phyloP scores from a whole-genome alignment of 2,113 vertebrate species.

The Gobio gobio region DNA sequence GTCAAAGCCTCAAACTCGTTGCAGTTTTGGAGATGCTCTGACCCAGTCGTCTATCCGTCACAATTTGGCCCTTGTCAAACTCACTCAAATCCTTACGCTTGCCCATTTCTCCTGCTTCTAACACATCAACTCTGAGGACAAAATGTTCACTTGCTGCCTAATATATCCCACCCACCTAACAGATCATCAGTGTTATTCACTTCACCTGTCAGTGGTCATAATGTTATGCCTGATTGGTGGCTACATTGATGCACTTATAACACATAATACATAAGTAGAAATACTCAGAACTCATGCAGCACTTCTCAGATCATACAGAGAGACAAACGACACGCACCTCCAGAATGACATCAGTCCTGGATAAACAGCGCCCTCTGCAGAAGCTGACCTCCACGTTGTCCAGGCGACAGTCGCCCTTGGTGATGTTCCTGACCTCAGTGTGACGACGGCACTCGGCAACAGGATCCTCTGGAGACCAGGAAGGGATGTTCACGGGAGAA shows the following conservation, averaged over 20 bases:
- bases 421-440: slow-evolving; percentile 84
- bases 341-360: slow-evolving; percentile 82
- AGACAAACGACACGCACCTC: slow-evolving; percentile 73
- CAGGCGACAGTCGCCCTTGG: slow-evolving; percentile 84
- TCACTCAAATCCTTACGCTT: too few relatives aligned
- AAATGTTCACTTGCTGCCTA: too few relatives aligned
- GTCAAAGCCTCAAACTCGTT: too few relatives aligned
- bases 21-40: too few relatives aligned
- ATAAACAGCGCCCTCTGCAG: slow-evolving; percentile 84
- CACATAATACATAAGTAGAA: not conserved
- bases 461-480: slow-evolving; percentile 68
- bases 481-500: slow-evolving; percentile 12
- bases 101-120: too few relatives aligned
- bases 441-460: slow-evolving; percentile 75
- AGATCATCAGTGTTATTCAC: too few relatives aligned
- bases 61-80: too few relatives aligned
- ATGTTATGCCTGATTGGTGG: too few relatives aligned
- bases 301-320: not conserved
- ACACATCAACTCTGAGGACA: too few relatives aligned
- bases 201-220: too few relatives aligned
- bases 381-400: slow-evolving; percentile 86
- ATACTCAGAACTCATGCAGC: not conserved
- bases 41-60: too few relatives aligned
- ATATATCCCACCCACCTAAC: too few relatives aligned
- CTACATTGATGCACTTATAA: not conserved